Conservation (phyloP, 2,113 vertebrate species). For the Grammomys surdaster region DNA sequence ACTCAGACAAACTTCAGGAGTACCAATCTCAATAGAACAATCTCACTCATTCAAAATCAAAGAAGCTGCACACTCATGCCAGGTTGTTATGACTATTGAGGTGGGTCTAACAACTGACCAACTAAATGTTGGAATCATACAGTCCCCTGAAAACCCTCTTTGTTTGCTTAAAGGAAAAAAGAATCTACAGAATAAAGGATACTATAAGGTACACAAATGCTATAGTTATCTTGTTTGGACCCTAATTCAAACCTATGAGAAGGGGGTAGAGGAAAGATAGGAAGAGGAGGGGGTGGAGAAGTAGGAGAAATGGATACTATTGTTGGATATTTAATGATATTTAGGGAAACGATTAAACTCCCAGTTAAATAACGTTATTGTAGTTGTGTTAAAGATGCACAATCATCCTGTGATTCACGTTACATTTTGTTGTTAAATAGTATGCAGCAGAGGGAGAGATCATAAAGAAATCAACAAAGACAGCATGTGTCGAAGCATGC, state of each 20-base stretch:
- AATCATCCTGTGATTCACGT: neutral
- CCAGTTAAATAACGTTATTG: neutral
- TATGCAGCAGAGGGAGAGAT: neutral
- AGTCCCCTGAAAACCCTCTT: neutral
- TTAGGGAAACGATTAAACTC: conserved; percentile 24
- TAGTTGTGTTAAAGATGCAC: neutral
- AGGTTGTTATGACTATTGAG: neutral
- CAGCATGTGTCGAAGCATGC: neutral
- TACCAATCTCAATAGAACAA: neutral
- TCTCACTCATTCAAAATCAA: neutral
- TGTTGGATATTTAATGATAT: neutral
- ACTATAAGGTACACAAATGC: neutral
- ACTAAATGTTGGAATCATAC: neutral
- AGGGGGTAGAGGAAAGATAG: neutral
- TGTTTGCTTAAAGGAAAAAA: neutral
- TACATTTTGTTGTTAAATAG: conserved; percentile 18
- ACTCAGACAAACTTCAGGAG: neutral
- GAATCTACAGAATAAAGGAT: neutral
- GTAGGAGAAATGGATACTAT: neutral
- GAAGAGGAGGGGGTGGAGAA: neutral
- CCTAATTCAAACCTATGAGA: conserved; percentile 1
- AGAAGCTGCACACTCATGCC: neutral
- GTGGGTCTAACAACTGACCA: neutral
- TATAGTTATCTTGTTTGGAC: neutral
- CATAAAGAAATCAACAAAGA: neutral